Evolutionary conservation across 2,113 vertebrate species (phyloP).

Genomic region (Acanthisitta chloris): DNA sequence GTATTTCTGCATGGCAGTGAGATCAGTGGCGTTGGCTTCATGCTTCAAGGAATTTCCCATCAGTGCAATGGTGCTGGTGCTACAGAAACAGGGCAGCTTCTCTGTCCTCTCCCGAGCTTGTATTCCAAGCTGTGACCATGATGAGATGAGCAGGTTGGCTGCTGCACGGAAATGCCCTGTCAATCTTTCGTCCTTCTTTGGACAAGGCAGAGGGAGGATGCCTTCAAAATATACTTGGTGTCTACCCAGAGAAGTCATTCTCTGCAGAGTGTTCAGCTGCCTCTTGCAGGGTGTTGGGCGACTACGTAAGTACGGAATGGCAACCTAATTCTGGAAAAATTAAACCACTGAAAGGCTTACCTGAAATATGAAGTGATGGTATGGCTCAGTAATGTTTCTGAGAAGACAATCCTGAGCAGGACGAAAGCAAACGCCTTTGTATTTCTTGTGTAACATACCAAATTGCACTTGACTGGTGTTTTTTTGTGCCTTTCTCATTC

Average conservation of each 20-base stretch:
- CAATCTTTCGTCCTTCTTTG: background rate
- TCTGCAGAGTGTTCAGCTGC: background rate
- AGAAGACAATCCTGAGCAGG: background rate
- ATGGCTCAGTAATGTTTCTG: background rate
- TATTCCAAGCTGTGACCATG: background rate
- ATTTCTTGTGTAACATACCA: background rate
- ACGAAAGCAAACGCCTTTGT: background rate
- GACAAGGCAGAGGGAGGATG: background rate
- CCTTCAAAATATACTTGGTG: background rate
- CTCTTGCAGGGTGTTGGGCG: background rate
- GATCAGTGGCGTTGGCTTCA: accelerated
- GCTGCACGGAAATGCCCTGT: background rate
- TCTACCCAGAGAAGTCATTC: background rate
- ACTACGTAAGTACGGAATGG: background rate
- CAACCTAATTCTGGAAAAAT: background rate
- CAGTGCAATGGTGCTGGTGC: background rate
- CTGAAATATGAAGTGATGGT: background rate
- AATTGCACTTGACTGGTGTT: background rate
- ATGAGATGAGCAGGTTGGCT: background rate
- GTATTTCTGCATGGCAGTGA: background rate
- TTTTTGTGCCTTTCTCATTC: background rate
- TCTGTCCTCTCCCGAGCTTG: background rate
- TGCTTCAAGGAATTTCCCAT: background rate
- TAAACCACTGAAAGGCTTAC: background rate
- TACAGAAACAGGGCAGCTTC: background rate